Evolutionary conservation across 30 jellyfish, hydroid and myxozoan genomes (phyloP).

Genomic region (Turritopsis rubra): DNA sequence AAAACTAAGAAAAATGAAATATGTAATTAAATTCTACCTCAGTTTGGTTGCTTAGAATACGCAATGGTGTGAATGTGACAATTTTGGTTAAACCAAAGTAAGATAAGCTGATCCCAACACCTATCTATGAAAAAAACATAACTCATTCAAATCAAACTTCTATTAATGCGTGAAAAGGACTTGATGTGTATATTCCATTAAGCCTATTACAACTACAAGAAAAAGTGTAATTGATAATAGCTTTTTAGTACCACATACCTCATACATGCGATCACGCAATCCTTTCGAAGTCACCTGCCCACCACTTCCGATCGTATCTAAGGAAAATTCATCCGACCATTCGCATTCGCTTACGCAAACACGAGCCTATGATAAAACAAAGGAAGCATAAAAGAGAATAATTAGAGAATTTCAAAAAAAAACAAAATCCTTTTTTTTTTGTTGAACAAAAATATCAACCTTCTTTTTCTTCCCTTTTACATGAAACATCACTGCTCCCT

Average conservation of each 20-base stretch:
- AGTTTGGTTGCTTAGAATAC: conserved; percentile 86
- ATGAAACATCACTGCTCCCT: conserved; percentile 68
- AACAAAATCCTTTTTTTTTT: background rate
- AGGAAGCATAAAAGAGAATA: background rate
- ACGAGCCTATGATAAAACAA: conserved; percentile 45
- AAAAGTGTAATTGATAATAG: too few species aligned
- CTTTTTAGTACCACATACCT: too few species aligned
- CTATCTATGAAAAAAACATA: conserved; percentile 52
- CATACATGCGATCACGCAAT: conserved; percentile 61
- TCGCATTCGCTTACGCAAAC: conserved; percentile 69
- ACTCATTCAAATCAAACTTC: too few species aligned
- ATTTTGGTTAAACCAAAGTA: conserved; percentile 92
- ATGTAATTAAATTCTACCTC: conserved; percentile 22
- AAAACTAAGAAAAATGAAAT: background rate
- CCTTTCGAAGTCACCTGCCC: conserved; percentile 83
- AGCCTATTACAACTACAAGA: too few species aligned
- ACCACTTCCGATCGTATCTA: conserved; percentile 92
- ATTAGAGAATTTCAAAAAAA: background rate
- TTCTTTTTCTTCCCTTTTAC: conserved; percentile 49
- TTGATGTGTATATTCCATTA: too few species aligned
- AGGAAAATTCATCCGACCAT: conserved; percentile 82
- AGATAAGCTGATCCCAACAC: conserved; percentile 85
- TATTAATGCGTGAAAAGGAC: background rate
- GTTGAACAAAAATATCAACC: conserved; percentile 15
- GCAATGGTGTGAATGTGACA: conserved; percentile 92